Percentiles rank a stretch among this genome's conserved stretches.
Conservation (phyloP, 2,113 vertebrate species). For the Emydocephalus ijimae region DNA sequence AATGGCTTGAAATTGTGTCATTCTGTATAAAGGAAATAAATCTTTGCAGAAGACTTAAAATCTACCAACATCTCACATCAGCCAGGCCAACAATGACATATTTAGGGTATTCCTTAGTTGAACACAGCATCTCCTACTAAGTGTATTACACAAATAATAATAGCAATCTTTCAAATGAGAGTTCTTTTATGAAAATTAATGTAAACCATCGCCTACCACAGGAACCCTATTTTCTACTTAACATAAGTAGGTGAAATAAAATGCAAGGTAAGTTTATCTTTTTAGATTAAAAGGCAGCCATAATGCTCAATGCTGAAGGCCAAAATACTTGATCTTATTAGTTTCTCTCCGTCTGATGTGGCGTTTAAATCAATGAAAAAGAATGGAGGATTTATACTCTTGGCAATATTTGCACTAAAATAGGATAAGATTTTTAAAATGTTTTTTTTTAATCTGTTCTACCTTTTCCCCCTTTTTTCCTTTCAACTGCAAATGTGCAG, state of each 20-base stretch:
- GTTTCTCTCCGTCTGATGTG: neutral
- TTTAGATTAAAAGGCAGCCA: neutral
- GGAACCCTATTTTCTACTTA: neutral
- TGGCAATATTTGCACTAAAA: neutral
- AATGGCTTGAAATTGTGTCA: too few species aligned
- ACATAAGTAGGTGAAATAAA: neutral
- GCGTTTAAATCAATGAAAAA: neutral
- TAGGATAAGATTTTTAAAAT: neutral
- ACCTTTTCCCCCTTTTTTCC: too few species aligned
- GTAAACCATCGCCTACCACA: neutral
- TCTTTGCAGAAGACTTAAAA: neutral
- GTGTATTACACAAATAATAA: neutral
- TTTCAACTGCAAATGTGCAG: neutral
- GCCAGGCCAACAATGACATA: neutral
- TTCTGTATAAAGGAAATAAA: neutral
- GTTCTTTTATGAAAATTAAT: neutral
- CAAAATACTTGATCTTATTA: neutral
- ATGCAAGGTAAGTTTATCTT: neutral
- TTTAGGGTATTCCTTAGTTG: neutral
- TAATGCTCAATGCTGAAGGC: neutral
- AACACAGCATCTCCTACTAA: neutral
- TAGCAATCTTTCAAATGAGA: neutral
- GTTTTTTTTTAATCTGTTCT: neutral
- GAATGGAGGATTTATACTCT: neutral
- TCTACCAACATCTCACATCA: neutral